Evolutionary conservation across 2,888 invertebrate genomes (phyloP), one percentile per base, ranked within the genome.

Genomic region (Hermodice carunculata): DNA sequence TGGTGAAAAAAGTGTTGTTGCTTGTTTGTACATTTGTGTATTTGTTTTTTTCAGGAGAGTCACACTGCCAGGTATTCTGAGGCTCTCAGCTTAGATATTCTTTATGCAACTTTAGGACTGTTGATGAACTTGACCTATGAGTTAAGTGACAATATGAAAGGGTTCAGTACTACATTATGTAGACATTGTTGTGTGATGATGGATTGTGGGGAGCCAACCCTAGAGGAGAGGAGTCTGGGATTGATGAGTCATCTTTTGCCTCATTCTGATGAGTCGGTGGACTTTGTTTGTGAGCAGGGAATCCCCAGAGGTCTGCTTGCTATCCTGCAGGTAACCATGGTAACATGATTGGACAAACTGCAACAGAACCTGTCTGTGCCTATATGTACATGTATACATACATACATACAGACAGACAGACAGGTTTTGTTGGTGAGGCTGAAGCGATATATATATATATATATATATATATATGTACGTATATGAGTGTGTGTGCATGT

Each of bases 71-170:
- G 52, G 1, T 28, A 57, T 8, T 31, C 40, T n/a, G 49, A 58
- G 17, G 61, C 53, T 8, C 48, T 57, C 4, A 31, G 42, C 17
- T 32, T 58, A n/a, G 61, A 64, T 4, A 56, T 71, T 6, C 17
- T 76, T 8, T 53, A 61, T 26, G 51, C 70, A 4, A 62, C 73
- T 8, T 72, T 81, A 0, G 81, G 81, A 4, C 69, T 82, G 3
- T 56, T 80, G 17, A 67, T 76, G 29, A 81, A 82, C 66, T 60
- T 83, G 42, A 78, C 76, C 11, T 69, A 75, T 11, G 78, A 78
- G 37, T 53, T 66, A 14, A 5, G 14, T 14, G 31, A 19, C 42
- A 44, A n/a, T 24, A n/a, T 44, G n/a, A 44, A 44, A 44, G n/a
- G 17, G n/a, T 44, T 44, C 44, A n/a, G 24, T 28, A 24, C 24